A percentile compares a stretch with the other conserved stretches of the same genome.
These are phyloP conservation scores for Crax fasciolata DNA, from an alignment of 2,797 vertebrate genomes.

Conservation along the genomic window DNA sequence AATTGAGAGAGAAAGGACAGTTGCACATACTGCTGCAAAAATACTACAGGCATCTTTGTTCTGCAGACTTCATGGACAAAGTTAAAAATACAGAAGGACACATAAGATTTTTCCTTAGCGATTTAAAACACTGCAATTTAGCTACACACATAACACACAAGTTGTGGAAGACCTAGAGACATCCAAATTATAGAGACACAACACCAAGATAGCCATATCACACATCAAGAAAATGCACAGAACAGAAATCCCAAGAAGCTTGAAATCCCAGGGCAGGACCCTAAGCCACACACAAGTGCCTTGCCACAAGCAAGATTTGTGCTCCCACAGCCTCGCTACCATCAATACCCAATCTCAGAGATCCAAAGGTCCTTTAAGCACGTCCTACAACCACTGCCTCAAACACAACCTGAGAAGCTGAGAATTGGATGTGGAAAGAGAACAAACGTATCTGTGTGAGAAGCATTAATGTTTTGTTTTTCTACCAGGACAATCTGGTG, in stretches of 20 bases:
- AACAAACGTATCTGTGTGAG: rapidly evolving
- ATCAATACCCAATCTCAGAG: background rate
- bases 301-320: background rate
- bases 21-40: rapidly evolving
- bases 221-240: rapidly evolving
- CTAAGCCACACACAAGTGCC: rapidly evolving
- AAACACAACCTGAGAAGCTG: background rate
- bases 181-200: background rate
- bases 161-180: background rate
- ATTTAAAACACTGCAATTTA: background rate
- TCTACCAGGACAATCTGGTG: rapidly evolving
- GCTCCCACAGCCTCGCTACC: background rate
- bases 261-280: background rate
- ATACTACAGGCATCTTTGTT: background rate
- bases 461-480: background rate
- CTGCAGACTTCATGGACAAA: background rate
- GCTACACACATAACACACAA: background rate
- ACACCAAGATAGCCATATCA: background rate
- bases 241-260: background rate
- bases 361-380: background rate
- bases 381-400: background rate
- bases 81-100: background rate
- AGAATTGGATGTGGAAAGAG: background rate
- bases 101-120: background rate
- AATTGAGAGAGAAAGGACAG: background rate